These are phyloP conservation scores for Ophioninae sp. DNA, from an alignment of 2,888 invertebrate species.

Conservation along the genomic window DNA sequence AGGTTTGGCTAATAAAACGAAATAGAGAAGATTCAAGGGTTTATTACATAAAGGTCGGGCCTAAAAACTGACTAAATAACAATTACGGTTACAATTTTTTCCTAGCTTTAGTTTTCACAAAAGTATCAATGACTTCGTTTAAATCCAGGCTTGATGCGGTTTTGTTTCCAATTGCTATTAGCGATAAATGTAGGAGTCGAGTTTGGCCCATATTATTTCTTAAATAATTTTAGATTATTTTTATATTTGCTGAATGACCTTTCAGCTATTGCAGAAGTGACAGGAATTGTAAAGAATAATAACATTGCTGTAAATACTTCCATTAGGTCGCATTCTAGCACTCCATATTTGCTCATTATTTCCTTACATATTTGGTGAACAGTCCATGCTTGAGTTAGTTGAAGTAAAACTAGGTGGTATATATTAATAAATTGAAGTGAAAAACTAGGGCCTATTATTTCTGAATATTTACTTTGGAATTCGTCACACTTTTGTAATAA, in stretches of 20 bases:
- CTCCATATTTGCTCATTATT: constrained; percentile 61
- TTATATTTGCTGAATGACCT: constrained; percentile 25
- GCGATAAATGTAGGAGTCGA: constrained; percentile 53
- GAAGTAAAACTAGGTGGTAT: constrained; percentile 65
- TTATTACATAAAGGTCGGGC: neutral
- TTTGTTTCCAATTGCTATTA: constrained; percentile 28
- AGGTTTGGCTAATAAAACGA: too few relatives aligned
- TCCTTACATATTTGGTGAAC: constrained; percentile 67
- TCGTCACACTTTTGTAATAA: constrained; percentile 66
- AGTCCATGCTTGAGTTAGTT: constrained; percentile 60
- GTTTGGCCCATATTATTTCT: constrained; percentile 56
- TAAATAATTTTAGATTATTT: constrained; percentile 46
- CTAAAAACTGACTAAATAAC: too few relatives aligned
- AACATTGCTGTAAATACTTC: constrained; percentile 53
- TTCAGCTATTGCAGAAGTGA: constrained; percentile 45
- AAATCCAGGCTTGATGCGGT: constrained; percentile 54
- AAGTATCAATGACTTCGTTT: constrained; percentile 55
- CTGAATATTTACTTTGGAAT: constrained; percentile 69
- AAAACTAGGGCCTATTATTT: constrained; percentile 68
- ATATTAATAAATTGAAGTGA: constrained; percentile 69
- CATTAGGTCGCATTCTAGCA: constrained; percentile 30
- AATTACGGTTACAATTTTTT: constrained; percentile 26
- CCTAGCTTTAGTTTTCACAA: constrained; percentile 57
- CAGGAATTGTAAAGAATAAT: constrained; percentile 14
- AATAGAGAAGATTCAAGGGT: neutral